These are phyloP conservation scores for Melopsittacus undulatus DNA, from an alignment of 2,797 vertebrate species.

Conservation along the genomic window DNA sequence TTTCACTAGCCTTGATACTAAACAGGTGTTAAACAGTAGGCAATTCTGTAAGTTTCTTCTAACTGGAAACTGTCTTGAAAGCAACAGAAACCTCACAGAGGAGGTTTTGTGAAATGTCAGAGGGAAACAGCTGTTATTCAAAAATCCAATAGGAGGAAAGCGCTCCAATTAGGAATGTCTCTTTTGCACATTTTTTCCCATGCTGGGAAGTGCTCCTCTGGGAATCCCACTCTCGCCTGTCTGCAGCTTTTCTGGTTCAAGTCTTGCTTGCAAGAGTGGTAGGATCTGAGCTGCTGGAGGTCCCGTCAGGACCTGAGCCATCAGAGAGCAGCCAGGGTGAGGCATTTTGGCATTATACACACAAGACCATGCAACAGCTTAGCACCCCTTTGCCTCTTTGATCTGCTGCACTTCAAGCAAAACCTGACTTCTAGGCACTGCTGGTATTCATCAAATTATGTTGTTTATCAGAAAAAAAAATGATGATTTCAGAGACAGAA, in stretches of 20 bases:
- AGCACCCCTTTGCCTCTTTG: not conserved
- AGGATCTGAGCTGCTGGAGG: not conserved
- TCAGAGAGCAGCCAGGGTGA: not conserved
- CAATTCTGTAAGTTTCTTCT: conserved; percentile 28
- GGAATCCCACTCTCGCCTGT: not conserved
- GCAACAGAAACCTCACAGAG: conserved; percentile 28
- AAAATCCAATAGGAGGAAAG: conserved; percentile 10
- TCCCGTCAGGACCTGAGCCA: not conserved
- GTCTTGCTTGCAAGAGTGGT: not conserved
- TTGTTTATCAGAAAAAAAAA: not conserved
- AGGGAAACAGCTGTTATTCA: conserved; percentile 50
- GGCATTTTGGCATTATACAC: not conserved
- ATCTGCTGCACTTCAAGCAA: not conserved
- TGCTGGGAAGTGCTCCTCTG: not conserved
- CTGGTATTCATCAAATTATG: not conserved
- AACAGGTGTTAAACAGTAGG: conserved; percentile 57
- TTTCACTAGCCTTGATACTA: conserved; percentile 3
- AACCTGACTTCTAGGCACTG: not conserved
- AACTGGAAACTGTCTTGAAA: conserved; percentile 44
- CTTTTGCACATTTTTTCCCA: not conserved
- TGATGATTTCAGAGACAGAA: not conserved
- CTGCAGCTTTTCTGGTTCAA: not conserved
- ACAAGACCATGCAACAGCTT: not conserved
- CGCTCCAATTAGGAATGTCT: not conserved
- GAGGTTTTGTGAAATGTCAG: conserved; percentile 43